These are phyloP conservation scores for Hepsetus odoe DNA, from an alignment of 2,113 vertebrate species.

Conservation along the genomic window DNA sequence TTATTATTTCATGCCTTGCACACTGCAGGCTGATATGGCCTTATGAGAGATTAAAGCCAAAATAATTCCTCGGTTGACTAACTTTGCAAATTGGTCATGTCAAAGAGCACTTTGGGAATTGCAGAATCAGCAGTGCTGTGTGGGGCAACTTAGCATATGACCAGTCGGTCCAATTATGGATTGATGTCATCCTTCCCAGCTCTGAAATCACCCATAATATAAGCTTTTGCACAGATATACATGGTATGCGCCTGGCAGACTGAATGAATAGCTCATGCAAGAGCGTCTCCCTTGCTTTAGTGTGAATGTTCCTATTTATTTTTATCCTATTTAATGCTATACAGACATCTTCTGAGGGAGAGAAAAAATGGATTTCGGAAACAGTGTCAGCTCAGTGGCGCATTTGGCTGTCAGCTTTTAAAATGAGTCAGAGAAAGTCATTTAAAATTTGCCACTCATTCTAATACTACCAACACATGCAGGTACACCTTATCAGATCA, in stretches of 20 bases:
- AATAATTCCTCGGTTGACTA: slow-evolving; percentile 72
- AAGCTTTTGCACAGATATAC: slow-evolving; percentile 32
- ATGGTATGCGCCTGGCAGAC: slow-evolving; percentile 15
- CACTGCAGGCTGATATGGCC: slow-evolving; percentile 46
- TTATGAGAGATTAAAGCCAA: slow-evolving; percentile 67
- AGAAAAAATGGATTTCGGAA: slow-evolving; percentile 13
- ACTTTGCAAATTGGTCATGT: slow-evolving; percentile 75
- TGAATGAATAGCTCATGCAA: slow-evolving; percentile 35
- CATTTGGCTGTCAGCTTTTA: slow-evolving; percentile 38
- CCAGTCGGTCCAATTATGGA: slow-evolving; percentile 61
- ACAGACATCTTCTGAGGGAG: slow-evolving; percentile 14
- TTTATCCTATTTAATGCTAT: slow-evolving; percentile 24
- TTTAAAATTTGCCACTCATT: slow-evolving; percentile 48
- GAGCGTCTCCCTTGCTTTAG: slow-evolving; percentile 1
- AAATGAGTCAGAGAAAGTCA: slow-evolving; percentile 21
- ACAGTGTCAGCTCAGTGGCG: slow-evolving; percentile 31
- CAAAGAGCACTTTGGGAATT: slow-evolving; percentile 58
- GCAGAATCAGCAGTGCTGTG: slow-evolving; percentile 62
- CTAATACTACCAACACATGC: slow-evolving; percentile 25
- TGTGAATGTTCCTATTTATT: slow-evolving; percentile 17
- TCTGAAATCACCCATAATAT: slow-evolving; percentile 22
- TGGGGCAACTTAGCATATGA: slow-evolving; percentile 28
- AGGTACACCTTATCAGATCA: background rate
- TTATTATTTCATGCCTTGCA: slow-evolving; percentile 49
- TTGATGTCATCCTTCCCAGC: slow-evolving; percentile 34